Evolutionary conservation across 2,888 invertebrate species (phyloP).

Genomic region (Sclerodermus sp.): DNA sequence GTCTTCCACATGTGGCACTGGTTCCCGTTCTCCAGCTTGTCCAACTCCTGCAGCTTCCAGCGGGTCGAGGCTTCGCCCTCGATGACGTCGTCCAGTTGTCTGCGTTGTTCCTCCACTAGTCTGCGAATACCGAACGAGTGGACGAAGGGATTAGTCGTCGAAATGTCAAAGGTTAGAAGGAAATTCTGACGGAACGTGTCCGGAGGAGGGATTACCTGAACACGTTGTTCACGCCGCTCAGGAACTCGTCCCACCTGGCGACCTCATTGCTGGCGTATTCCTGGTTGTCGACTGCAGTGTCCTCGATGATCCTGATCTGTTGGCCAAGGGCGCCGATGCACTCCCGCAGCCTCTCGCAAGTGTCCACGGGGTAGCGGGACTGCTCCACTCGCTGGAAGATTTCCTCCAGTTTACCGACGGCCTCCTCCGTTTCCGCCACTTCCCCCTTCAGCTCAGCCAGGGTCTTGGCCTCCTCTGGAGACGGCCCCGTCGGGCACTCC

Average conservation of each 20-base stretch:
- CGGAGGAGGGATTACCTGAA: conserved; percentile 53
- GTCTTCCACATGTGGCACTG: conserved; percentile 65
- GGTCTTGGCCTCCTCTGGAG: conserved; percentile 31
- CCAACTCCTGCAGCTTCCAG: conserved; percentile 70
- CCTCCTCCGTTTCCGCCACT: conserved; percentile 68
- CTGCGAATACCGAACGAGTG: conserved; percentile 26
- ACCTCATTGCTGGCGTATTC: conserved; percentile 62
- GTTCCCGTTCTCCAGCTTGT: conserved; percentile 71
- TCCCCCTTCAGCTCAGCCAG: conserved; percentile 69
- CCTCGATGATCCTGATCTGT: conserved; percentile 72
- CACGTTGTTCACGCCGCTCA: conserved; percentile 66
- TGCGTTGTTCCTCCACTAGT: conserved; percentile 44
- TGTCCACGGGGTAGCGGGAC: conserved; percentile 48
- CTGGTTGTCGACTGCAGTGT: conserved; percentile 66
- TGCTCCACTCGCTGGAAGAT: conserved; percentile 57
- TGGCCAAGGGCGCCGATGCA: conserved; percentile 65
- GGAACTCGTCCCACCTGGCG: conserved; percentile 72
- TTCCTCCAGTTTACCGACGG: conserved; percentile 67
- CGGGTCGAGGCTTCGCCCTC: conserved; percentile 69
- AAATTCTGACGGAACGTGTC: too few species aligned
- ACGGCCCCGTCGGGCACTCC: conserved; percentile 37
- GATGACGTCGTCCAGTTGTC: conserved; percentile 62
- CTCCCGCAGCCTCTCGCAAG: conserved; percentile 61
- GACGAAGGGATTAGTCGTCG: too few species aligned
- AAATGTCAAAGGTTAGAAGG: too few species aligned